Evolutionary conservation across 2,797 vertebrate species (phyloP).

Genomic region (Phyllotis vaccarum): DNA sequence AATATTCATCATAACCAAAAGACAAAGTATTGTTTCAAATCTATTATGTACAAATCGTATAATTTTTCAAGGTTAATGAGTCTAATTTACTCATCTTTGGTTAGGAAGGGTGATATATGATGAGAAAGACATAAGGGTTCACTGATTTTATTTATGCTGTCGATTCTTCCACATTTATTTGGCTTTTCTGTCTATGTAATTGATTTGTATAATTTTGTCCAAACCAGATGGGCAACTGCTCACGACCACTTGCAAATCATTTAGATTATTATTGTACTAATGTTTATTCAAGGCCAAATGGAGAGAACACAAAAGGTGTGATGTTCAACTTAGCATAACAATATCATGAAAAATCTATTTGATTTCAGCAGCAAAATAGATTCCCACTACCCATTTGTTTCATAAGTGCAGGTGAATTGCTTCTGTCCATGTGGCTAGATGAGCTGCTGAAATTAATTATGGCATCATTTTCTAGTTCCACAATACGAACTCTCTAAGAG

Average conservation of each 20-base stretch:
- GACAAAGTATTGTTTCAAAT: conserved; percentile 91
- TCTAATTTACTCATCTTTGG: conserved; percentile 94
- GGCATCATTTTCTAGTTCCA: conserved; percentile 75
- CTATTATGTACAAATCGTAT: conserved; percentile 94
- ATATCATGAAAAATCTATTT: conserved; percentile 88
- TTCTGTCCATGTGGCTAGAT: conserved; percentile 83
- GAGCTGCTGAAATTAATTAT: conserved; percentile 84
- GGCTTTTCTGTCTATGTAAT: conserved; percentile 90
- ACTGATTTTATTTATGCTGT: conserved; percentile 90
- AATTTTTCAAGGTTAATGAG: conserved; percentile 96
- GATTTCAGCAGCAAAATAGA: conserved; percentile 85
- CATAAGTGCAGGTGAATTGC: conserved; percentile 85
- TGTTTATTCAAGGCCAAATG: conserved; percentile 90
- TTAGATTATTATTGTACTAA: conserved; percentile 89
- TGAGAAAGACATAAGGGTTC: conserved; percentile 91
- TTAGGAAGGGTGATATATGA: conserved; percentile 92
- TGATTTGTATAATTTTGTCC: conserved; percentile 92
- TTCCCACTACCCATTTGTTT: conserved; percentile 82
- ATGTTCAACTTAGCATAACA: conserved; percentile 88
- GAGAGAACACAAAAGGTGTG: conserved; percentile 86
- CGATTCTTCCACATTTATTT: conserved; percentile 89
- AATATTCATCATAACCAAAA: conserved; percentile 86
- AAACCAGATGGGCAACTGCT: conserved; percentile 89
- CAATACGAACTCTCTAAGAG: conserved; percentile 65
- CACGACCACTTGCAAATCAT: conserved; percentile 87